Evolutionary conservation across 2,113 vertebrate genomes (phyloP).

Genomic region (Noctilio leporinus): DNA sequence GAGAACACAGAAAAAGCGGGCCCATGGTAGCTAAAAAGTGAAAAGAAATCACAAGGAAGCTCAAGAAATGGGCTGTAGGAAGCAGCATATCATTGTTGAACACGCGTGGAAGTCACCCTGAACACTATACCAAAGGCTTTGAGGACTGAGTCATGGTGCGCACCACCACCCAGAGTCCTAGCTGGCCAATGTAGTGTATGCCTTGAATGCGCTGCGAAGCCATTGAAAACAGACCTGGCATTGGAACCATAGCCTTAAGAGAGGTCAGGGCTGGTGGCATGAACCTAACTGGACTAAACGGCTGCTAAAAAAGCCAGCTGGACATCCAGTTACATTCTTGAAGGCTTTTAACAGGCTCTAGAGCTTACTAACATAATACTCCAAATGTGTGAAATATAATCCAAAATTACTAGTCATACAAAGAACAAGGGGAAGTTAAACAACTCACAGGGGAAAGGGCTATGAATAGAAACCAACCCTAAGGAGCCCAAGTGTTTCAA

Average conservation of each 20-base stretch:
- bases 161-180: neutral
- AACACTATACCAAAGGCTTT: accelerated
- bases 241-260: neutral
- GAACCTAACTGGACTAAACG: neutral
- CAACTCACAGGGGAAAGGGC: neutral
- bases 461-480: neutral
- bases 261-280: neutral
- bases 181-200: accelerated
- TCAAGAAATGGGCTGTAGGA: neutral
- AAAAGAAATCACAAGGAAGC: neutral
- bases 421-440: neutral
- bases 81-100: neutral
- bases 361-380: neutral
- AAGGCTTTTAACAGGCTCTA: neutral
- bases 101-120: accelerated
- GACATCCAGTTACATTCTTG: neutral
- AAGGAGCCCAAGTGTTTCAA: neutral
- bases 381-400: neutral
- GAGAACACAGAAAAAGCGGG: neutral
- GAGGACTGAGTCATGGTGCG: neutral
- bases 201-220: neutral
- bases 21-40: no score
- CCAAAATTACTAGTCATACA: neutral
- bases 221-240: neutral
- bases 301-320: neutral